Evolutionary conservation across 2,113 vertebrate genomes (phyloP), one percentile per base, ranked within the genome.

Genomic region (Rhagologus leucostigma): DNA sequence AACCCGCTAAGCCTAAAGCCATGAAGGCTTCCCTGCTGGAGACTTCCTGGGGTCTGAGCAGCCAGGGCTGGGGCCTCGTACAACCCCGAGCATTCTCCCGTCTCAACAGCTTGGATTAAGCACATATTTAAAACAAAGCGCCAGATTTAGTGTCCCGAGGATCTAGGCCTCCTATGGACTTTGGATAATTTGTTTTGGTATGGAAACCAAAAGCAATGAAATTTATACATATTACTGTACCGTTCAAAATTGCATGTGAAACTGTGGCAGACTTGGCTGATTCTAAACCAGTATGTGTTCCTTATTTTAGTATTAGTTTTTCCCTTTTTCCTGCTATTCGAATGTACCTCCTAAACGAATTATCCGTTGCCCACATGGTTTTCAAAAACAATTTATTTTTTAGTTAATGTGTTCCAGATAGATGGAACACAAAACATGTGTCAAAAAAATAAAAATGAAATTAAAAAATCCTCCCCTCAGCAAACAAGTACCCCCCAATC

Each of bases 301-400:
- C 44, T 42, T 80, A 69, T 75, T 70, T 75, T 10, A 37, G 13
- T 65, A 41, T 27, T 67, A 29, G 4, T 27, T 80, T 84, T 68
- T 8, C 20, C 49, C 22, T 39, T 46, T 77, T 75, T 84, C n/a
- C 82, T 90, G 62, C 41, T 62, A 18, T 49, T 76, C 90, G 37
- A 79, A 85, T 27, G 15, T 71, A 65, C 50, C 27, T 77, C 53
- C 93, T 85, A 69, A 91, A 94, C 44, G 35, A 93, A 90, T 53
- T 79, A 53, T 57, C 70, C 0, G 0, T 49, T 89, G 71, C 59
- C 78, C 74, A 73, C 33, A 30, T 76, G 49, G 19, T 98, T 98
- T 98, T 98, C 71, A 98, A 98, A 98, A 98, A 98, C 96, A 98
- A 98, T 98, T 98, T 98, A 97, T 98, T 98, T 95, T 77, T 94